Conservation (phyloP, 2,888 invertebrate species). For the Leptopilina syphax region DNA sequence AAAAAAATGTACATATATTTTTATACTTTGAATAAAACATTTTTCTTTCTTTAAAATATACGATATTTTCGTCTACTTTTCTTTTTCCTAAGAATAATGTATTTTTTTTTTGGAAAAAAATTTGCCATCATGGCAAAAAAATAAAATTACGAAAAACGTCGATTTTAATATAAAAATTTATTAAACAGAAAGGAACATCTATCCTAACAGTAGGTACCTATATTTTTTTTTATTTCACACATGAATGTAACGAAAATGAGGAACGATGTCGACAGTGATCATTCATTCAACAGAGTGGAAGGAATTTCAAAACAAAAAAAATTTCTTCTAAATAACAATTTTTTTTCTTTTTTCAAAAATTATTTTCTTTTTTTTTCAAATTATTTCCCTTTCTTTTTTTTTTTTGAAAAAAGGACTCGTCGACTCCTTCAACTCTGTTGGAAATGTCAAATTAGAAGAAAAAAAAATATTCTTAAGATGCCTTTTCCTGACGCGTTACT, state of each 20-base stretch:
- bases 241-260: slow-evolving; percentile 51
- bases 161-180: slow-evolving; percentile 56
- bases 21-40: too few species aligned
- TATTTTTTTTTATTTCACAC: slow-evolving; percentile 47
- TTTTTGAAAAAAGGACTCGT: background rate
- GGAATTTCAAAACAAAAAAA: slow-evolving; percentile 20
- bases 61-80: background rate
- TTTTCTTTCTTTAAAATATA: too few species aligned
- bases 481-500: slow-evolving; percentile 37
- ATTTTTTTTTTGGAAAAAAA: background rate
- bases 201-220: slow-evolving; percentile 54
- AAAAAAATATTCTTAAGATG: background rate
- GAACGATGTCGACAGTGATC: slow-evolving; percentile 40
- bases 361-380: too few species aligned
- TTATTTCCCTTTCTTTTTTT: background rate
- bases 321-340: background rate
- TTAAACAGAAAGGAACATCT: slow-evolving; percentile 58
- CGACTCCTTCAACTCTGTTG: slow-evolving; percentile 25
- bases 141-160: slow-evolving; percentile 35
- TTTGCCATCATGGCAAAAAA: background rate
- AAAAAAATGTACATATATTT: too few species aligned
- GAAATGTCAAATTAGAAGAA: background rate
- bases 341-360: background rate
- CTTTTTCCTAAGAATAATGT: too few species aligned
- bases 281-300: slow-evolving; percentile 24